Evolutionary conservation across 2,888 invertebrate genomes (phyloP).

Genomic region (Cosmopolites sordidus): DNA sequence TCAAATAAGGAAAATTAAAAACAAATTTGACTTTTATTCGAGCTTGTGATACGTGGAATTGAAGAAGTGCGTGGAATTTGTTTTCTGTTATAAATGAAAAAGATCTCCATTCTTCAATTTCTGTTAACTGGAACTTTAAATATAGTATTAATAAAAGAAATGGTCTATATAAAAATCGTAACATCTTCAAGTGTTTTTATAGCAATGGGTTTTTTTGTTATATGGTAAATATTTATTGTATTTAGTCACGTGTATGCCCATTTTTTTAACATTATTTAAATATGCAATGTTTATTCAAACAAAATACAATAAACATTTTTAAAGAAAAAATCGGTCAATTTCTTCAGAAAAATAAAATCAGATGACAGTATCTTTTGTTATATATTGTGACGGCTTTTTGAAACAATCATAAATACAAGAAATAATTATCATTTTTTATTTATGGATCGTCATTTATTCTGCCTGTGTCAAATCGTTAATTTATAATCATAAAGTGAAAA

Average conservation of each 20-base stretch:
- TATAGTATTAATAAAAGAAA: conserved; percentile 11
- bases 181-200: conserved; percentile 15
- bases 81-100: conserved; percentile 1
- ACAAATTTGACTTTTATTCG: conserved; percentile 20
- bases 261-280: conserved; percentile 25
- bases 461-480: too few relatives aligned
- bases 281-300: conserved; percentile 10
- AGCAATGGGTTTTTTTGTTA: conserved; percentile 27
- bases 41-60: conserved; percentile 42
- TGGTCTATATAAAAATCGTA: conserved; percentile 8
- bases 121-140: conserved; percentile 9
- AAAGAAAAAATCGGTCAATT: conserved; percentile 15
- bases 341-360: conserved; percentile 4
- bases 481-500: not conserved
- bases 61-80: conserved; percentile 34
- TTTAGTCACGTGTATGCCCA: conserved; percentile 27
- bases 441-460: too few relatives aligned
- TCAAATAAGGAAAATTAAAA: conserved; percentile 24
- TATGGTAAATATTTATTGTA: conserved; percentile 36
- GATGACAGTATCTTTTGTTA: conserved; percentile 1
- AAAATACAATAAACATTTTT: conserved; percentile 17
- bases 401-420: too few relatives aligned
- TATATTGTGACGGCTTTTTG: not conserved
- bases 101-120: conserved; percentile 15
- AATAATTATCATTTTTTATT: too few relatives aligned